Evolutionary conservation across 2,797 vertebrate species (phyloP), one percentile per base, ranked within the genome.

Genomic region (Onychomys leucogaster): DNA sequence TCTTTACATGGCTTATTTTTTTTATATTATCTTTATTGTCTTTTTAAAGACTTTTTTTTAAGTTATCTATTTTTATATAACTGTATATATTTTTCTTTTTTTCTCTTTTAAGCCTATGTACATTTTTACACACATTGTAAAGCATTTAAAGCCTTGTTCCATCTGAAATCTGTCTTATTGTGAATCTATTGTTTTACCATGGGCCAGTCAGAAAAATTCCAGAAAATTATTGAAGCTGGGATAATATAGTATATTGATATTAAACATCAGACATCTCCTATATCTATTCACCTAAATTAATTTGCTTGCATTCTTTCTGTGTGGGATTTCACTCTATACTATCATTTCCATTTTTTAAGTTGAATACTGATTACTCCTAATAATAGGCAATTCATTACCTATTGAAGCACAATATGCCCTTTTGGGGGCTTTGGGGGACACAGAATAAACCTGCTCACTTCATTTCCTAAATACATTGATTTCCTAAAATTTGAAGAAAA

Each of bases 271-370:
- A 46, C 52, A 49, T 27, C n/a, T 13, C 14, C 0, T 82, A 85
- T 46, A 95, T 90, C 27, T 96, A 71, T 85, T 96, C 34, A 81
- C 14, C n/a, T 77, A 77, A 86, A 93, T 73, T 89, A 2, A 43
- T 84, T 94, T 27, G 4, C 41, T 41, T 94, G 46, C 4, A 86
- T 91, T 6, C 76, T 21, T 95, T 12, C 37, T 80, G 2, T 84
- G 76, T 41, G 93, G 11, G 14, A 78, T 83, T 96, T 94, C 27
- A 94, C 23, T 84, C 8, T 83, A 37, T 80, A 84, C 25, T 71
- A 81, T 81, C 55, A 78, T 80, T 89, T 27, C 41, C 9, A 43
- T 17, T 19, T 86, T 91, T 37, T 52, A 69, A 82, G 34, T 89
- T 83, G 37, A 63, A 52, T 29, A 14, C 63, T 86, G 13, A 77